Evolutionary conservation across 1,140 invertebrate species (phyloP).

Genomic region (Physella acuta): DNA sequence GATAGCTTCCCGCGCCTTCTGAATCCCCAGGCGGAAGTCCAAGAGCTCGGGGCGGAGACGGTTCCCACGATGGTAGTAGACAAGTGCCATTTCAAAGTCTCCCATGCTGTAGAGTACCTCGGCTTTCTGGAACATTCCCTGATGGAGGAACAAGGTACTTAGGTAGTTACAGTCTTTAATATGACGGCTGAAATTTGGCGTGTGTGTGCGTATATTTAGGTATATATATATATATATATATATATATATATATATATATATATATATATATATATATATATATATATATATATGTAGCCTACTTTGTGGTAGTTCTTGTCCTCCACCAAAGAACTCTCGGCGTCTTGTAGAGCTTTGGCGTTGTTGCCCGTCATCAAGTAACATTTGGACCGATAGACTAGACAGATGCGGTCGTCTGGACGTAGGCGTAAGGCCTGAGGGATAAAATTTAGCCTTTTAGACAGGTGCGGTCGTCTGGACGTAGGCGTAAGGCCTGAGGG

Average conservation of each 20-base stretch:
- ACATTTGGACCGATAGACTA: conserved; percentile 86
- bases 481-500: neutral
- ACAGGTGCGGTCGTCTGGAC: neutral
- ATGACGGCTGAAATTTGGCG: neutral
- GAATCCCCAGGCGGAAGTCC: conserved; percentile 84
- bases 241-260: conserved; percentile 1
- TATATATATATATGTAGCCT: neutral
- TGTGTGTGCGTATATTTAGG: neutral
- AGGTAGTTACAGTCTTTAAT: neutral
- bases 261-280: neutral
- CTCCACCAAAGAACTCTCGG: conserved; percentile 75
- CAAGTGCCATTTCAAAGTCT: conserved; percentile 88
- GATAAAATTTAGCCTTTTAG: no score
- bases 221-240: no score
- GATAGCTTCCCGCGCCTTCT: conserved; percentile 92
- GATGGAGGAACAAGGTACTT: neutral
- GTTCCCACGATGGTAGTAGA: conserved; percentile 86
- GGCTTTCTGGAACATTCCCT: conserved; percentile 86
- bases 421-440: conserved; percentile 50
- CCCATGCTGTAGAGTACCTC: conserved; percentile 88
- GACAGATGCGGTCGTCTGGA: conserved; percentile 61
- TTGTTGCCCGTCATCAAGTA: conserved; percentile 83
- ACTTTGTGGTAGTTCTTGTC: conserved; percentile 77
- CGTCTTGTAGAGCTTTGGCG: conserved; percentile 78
- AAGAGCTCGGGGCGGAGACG: conserved; percentile 82